Evolutionary conservation across 2,888 invertebrate species (phyloP).

Genomic region (Sycophila texana): DNA sequence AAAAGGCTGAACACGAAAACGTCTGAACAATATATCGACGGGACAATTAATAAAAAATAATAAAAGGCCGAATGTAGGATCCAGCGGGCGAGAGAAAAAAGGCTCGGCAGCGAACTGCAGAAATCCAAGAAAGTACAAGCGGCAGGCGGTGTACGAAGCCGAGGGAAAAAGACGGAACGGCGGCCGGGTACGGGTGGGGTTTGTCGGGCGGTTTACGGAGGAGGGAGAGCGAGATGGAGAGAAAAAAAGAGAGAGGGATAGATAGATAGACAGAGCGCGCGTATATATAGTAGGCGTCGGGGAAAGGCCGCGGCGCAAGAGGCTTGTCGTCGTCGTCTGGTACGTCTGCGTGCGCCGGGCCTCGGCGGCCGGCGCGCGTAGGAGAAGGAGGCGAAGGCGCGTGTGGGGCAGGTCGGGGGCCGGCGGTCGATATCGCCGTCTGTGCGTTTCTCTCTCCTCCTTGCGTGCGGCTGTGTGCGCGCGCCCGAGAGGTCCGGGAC

Average conservation of each 20-base stretch:
- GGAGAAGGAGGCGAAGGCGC: constrained; percentile 60
- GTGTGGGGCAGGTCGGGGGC: constrained; percentile 71
- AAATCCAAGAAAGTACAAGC: too few relatives aligned
- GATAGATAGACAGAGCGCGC: too few relatives aligned
- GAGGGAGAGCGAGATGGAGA: constrained; percentile 24
- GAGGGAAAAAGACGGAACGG: too few relatives aligned
- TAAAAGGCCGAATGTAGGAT: too few relatives aligned
- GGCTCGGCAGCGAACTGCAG: too few relatives aligned
- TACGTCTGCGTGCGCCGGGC: neutral
- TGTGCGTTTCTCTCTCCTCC: constrained; percentile 75
- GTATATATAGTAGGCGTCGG: neutral
- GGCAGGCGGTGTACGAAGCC: too few relatives aligned
- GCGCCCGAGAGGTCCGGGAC: neutral
- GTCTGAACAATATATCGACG: too few relatives aligned
- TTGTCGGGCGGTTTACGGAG: neutral
- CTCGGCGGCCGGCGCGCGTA: constrained; percentile 8
- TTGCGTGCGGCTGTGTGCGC: constrained; percentile 50
- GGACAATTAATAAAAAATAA: too few relatives aligned
- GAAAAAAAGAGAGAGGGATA: constrained; percentile 42
- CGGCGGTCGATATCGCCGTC: constrained; percentile 82
- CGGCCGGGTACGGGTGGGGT: too few relatives aligned
- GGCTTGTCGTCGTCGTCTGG: neutral
- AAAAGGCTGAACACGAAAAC: too few relatives aligned
- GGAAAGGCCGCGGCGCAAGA: neutral
- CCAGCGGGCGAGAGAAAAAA: too few relatives aligned